These are phyloP conservation scores for Stegostoma tigrinum DNA, from an alignment of 2,113 vertebrate genomes.

Conservation along the genomic window DNA sequence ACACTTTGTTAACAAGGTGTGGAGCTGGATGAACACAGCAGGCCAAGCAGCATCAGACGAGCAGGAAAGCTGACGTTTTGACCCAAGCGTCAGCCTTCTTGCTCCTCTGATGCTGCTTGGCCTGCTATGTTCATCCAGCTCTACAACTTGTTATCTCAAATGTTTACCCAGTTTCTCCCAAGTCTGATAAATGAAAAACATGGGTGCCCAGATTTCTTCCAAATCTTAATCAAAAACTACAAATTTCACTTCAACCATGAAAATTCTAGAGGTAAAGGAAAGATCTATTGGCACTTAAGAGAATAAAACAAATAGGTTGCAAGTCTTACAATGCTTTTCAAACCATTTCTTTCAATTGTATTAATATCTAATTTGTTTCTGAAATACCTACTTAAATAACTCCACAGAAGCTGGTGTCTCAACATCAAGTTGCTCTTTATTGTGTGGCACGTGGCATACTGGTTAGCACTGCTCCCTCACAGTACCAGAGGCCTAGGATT, in stretches of 20 bases:
- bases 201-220: background rate
- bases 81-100: no score
- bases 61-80: no score
- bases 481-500: no score
- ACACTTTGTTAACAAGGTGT: no score
- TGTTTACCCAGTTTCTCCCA: background rate
- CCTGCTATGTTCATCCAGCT: no score
- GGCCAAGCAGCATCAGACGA: no score
- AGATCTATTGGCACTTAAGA: background rate
- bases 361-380: background rate
- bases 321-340: background rate
- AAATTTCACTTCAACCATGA: background rate
- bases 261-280: background rate
- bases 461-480: no score
- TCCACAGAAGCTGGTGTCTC: no score
- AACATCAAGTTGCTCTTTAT: no score
- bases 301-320: background rate
- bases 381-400: background rate
- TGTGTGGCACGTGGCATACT: no score
- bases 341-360: background rate
- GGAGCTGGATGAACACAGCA: no score
- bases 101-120: no score
- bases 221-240: background rate
- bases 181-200: background rate
- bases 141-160: background rate